These are phyloP conservation scores for Heloderma charlesbogerti DNA, from an alignment of 2,113 vertebrate species.

Conservation along the genomic window DNA sequence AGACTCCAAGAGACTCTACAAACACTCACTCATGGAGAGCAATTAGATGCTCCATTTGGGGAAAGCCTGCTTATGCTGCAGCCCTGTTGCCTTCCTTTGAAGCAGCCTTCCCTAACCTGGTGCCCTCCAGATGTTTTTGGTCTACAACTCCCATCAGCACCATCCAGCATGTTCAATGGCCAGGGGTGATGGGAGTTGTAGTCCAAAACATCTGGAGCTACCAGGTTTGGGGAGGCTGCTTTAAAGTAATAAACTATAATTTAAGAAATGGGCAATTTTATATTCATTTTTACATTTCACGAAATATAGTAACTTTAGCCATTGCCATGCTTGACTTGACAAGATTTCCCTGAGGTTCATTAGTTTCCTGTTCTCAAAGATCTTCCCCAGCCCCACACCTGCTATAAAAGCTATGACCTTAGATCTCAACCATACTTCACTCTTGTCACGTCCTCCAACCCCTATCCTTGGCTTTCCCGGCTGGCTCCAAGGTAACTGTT, in stretches of 20 bases:
- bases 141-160: neutral
- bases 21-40: neutral
- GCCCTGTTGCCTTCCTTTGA: neutral
- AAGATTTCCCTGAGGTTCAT: neutral
- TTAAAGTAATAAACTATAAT: neutral
- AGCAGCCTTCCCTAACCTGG: too few species aligned
- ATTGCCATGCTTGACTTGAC: neutral
- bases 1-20: neutral
- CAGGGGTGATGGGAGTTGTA: neutral
- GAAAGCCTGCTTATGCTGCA: neutral
- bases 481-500: neutral
- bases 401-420: neutral
- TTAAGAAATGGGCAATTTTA: neutral
- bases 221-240: neutral
- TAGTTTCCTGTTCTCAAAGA: neutral
- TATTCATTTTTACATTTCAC: neutral
- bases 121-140: too few species aligned
- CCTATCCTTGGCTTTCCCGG: neutral
- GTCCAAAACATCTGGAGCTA: neutral
- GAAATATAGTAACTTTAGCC: neutral
- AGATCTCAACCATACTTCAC: neutral
- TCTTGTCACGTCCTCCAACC: neutral
- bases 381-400: too few species aligned
- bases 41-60: neutral
- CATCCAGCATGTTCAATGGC: neutral